These are phyloP conservation scores for Dipodomys ordii DNA, from an alignment of 2,113 vertebrate species.

Conservation along the genomic window DNA sequence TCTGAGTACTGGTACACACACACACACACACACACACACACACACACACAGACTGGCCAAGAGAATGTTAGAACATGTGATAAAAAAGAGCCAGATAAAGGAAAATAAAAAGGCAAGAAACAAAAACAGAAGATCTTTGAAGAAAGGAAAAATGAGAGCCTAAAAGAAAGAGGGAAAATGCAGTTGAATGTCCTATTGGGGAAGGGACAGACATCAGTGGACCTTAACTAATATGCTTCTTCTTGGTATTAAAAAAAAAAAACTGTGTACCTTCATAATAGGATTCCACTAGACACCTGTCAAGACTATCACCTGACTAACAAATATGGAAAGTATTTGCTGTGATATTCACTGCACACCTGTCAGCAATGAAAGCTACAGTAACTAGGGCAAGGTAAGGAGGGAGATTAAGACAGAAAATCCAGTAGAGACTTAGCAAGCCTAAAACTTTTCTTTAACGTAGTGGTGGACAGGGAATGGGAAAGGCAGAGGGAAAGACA, in stretches of 20 bases:
- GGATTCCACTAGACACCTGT: conserved; percentile 23
- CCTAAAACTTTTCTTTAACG: neutral
- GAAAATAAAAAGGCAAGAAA: neutral
- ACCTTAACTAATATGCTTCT: neutral
- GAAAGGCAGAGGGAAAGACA: neutral
- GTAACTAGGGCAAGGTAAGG: conserved; percentile 29
- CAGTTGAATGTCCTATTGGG: neutral
- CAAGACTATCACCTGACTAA: conserved; percentile 27
- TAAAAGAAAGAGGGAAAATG: neutral
- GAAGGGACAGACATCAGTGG: neutral
- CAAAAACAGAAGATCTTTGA: conserved; percentile 17
- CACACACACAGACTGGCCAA: too few relatives aligned
- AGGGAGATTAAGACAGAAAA: neutral
- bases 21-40: too few relatives aligned
- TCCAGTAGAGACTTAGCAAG: conserved; percentile 24
- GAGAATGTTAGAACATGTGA: neutral
- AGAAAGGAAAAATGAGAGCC: neutral
- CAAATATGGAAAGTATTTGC: conserved; percentile 25
- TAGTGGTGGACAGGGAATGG: neutral
- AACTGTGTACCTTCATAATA: conserved; percentile 28
- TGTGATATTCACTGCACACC: conserved; percentile 18
- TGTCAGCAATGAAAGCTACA: neutral
- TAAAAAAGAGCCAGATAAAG: neutral
- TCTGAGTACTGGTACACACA: too few relatives aligned
- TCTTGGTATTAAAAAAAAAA: neutral